Percentiles rank a stretch among this genome's conserved stretches.
These are phyloP conservation scores for Chaenogobius annularis DNA, from an alignment of 2,113 vertebrate genomes.

Conservation along the genomic window DNA sequence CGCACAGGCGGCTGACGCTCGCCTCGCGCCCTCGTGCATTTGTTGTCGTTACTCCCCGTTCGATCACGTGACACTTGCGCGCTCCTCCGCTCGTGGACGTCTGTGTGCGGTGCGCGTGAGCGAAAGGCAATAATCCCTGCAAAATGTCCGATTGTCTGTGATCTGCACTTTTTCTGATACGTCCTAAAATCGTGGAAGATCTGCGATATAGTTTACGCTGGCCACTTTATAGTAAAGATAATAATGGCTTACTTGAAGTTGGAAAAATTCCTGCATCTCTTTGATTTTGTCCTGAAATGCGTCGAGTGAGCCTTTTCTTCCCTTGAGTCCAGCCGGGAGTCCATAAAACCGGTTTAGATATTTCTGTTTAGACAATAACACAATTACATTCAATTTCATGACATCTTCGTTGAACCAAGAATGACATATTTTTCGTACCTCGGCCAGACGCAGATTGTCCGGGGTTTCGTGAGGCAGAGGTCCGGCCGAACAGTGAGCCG, in stretches of 20 bases:
- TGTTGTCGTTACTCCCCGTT: too few species aligned
- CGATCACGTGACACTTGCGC: too few species aligned
- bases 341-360: slow-evolving; percentile 69
- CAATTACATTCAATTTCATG: background rate
- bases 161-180: too few species aligned
- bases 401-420: background rate
- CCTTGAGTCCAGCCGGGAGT: slow-evolving; percentile 60
- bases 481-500: slow-evolving; percentile 38
- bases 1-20: too few species aligned
- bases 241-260: slow-evolving; percentile 45
- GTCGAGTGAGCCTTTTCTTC: slow-evolving; percentile 5
- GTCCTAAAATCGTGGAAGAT: too few species aligned
- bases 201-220: too few species aligned
- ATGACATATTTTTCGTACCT: slow-evolving; percentile 52
- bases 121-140: too few species aligned
- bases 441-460: slow-evolving; percentile 53
- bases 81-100: too few species aligned
- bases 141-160: too few species aligned
- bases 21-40: too few species aligned
- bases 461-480: slow-evolving; percentile 42
- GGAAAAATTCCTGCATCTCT: slow-evolving; percentile 75
- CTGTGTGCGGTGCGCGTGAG: too few species aligned
- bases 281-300: slow-evolving; percentile 52
- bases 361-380: slow-evolving; percentile 50
- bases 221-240: too few species aligned